Evolutionary conservation across 2,888 invertebrate genomes (phyloP).

Genomic region (Ariolimax columbianus): DNA sequence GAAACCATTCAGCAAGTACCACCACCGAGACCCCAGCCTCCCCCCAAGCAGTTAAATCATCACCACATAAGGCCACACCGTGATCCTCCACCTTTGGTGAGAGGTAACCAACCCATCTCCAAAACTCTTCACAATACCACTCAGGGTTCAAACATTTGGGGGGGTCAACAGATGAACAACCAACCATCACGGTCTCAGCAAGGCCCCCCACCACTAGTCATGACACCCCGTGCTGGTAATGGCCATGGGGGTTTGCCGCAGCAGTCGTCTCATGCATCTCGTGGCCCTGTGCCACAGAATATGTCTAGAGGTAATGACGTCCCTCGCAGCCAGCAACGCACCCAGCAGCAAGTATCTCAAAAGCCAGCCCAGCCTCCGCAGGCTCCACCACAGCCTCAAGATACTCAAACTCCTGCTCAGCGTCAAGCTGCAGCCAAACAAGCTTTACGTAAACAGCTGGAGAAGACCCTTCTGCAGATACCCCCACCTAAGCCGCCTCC

Average conservation of each 20-base stretch:
- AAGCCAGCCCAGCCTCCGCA: conserved; percentile 74
- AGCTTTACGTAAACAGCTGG: conserved; percentile 96
- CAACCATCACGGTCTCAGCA: conserved; percentile 48
- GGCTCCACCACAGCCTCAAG: conserved; percentile 70
- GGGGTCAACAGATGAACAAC: conserved; percentile 41
- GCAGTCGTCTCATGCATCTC: conserved; percentile 40
- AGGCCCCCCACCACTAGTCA: conserved; percentile 81
- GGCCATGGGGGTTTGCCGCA: conserved; percentile 21
- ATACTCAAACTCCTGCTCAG: conserved; percentile 94
- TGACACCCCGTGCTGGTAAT: conserved; percentile 78
- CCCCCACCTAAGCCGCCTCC: conserved; percentile 99
- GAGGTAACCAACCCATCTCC: conserved; percentile 61
- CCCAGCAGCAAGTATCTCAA: conserved; percentile 48
- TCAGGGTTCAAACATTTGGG: conserved; percentile 26
- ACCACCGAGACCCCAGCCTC: conserved; percentile 34
- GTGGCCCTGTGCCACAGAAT: conserved; percentile 31
- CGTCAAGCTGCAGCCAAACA: conserved; percentile 97
- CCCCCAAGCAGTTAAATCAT: conserved; percentile 31
- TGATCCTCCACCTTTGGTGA: conserved; percentile 68
- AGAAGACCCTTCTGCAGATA: conserved; percentile 84
- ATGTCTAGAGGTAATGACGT: conserved; percentile 33
- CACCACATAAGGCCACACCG: conserved; percentile 58
- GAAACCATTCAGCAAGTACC: conserved; percentile 14
- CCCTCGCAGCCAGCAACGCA: conserved; percentile 56
- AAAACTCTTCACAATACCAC: conserved; percentile 43